Percentiles rank a stretch among this genome's conserved stretches.
These are phyloP conservation scores for Mormyrus iriodes DNA, from an alignment of 2,113 vertebrate species.

Conservation along the genomic window DNA sequence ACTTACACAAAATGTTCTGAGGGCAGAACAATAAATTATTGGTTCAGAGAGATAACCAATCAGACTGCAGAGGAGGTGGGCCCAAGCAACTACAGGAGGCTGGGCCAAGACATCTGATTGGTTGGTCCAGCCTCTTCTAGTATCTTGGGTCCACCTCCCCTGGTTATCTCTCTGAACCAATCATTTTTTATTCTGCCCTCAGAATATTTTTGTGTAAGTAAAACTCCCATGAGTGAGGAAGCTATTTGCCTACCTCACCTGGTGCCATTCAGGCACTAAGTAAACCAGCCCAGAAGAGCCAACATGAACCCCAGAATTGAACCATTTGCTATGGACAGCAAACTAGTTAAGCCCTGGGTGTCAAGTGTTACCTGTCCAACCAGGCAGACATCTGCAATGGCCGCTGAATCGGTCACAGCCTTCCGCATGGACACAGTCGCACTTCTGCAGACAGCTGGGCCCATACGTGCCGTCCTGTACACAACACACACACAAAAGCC, in stretches of 20 bases:
- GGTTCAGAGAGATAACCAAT: background rate
- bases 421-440: constrained; percentile 70
- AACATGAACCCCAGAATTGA: background rate
- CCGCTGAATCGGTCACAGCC: constrained; percentile 69
- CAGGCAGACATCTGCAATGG: constrained; percentile 74
- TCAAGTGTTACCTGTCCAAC: constrained; percentile 72
- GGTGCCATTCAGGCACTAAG: background rate
- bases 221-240: background rate
- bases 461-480: constrained; percentile 71
- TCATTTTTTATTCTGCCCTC: background rate
- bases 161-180: background rate
- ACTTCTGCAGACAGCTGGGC: constrained; percentile 64
- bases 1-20: background rate
- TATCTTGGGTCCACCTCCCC: background rate
- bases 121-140: background rate
- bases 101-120: background rate
- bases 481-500: constrained; percentile 32
- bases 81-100: too few species aligned
- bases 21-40: background rate
- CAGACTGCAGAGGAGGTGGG: background rate
- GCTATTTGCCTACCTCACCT: background rate
- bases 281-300: background rate
- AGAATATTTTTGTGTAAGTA: background rate
- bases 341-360: background rate
- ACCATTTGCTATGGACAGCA: background rate